A percentile compares a stretch with the other conserved stretches of the same genome.
phyloP scores from a whole-genome alignment of 2,797 vertebrate genomes.

The Hydrocynus forskahlii region DNA sequence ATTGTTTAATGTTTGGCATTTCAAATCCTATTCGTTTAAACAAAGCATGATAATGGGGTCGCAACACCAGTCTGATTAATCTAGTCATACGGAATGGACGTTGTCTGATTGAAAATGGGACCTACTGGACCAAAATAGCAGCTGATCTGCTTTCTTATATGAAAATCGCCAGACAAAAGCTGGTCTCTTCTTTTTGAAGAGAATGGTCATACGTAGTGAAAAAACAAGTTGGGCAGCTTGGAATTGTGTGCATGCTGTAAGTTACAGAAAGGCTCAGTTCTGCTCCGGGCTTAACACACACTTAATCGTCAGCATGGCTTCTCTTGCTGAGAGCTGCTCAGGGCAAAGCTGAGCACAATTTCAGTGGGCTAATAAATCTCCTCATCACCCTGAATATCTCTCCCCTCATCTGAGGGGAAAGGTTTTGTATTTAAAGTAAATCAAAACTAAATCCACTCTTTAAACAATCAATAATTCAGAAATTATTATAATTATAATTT shows the following conservation, averaged over 20 bases:
- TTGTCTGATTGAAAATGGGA: not conserved
- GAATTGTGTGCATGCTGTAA: not conserved
- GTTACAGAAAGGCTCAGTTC: constrained; percentile 8
- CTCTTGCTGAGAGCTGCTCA: not conserved
- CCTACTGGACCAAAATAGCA: not conserved
- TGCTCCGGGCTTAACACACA: not conserved
- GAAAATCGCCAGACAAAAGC: not conserved
- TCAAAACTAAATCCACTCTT: not conserved
- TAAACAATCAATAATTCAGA: not conserved
- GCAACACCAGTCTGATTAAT: not conserved
- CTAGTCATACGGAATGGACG: not conserved
- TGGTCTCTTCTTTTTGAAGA: not conserved
- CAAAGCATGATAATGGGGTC: not conserved
- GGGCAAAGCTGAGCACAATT: not conserved
- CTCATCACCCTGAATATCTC: not conserved
- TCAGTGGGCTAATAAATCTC: not conserved
- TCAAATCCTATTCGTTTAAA: not conserved
- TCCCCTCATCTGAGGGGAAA: not conserved
- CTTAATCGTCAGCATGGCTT: not conserved
- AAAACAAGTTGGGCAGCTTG: not conserved
- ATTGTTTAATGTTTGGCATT: not conserved
- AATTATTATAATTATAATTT: not conserved
- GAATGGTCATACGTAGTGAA: no score
- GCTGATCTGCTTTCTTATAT: not conserved
- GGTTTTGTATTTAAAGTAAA: not conserved